Evolutionary conservation across 2,113 vertebrate species (phyloP).

Genomic region (Phalacrocorax pelagicus): DNA sequence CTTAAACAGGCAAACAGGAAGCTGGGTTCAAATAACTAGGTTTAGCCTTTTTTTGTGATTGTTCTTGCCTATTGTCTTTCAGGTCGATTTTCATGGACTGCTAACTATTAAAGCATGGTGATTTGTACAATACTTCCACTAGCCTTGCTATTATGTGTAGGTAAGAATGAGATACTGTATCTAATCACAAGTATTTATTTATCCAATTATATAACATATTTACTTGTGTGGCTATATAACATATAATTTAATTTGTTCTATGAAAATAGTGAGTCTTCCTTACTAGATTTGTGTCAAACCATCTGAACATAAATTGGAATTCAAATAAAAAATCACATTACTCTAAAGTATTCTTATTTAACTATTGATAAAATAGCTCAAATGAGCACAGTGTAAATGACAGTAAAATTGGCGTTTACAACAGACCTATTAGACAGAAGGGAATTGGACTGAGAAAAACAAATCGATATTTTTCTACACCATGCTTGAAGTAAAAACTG

Average conservation of each 20-base stretch:
- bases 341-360: slow-evolving; percentile 66
- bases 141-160: neutral
- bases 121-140: slow-evolving; percentile 20
- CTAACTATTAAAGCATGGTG: slow-evolving; percentile 17
- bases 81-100: slow-evolving; percentile 15
- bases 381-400: slow-evolving; percentile 52
- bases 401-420: slow-evolving; percentile 60
- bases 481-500: neutral
- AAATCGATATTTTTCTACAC: slow-evolving; percentile 37
- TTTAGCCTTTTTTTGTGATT: neutral
- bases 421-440: slow-evolving; percentile 56
- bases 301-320: slow-evolving; percentile 40
- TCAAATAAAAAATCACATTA: slow-evolving; percentile 58
- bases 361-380: slow-evolving; percentile 61
- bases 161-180: slow-evolving; percentile 15
- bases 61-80: slow-evolving; percentile 13
- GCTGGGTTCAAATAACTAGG: neutral
- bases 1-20: neutral
- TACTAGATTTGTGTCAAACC: slow-evolving; percentile 55
- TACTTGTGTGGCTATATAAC: slow-evolving; percentile 46
- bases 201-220: slow-evolving; percentile 37
- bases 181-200: slow-evolving; percentile 59
- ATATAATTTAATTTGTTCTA: slow-evolving; percentile 47
- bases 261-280: slow-evolving; percentile 25
- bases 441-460: slow-evolving; percentile 58